Base-by-base conservation (phyloP, 2,113 vertebrate genomes). In the Tachuris rubrigastra region DNA sequence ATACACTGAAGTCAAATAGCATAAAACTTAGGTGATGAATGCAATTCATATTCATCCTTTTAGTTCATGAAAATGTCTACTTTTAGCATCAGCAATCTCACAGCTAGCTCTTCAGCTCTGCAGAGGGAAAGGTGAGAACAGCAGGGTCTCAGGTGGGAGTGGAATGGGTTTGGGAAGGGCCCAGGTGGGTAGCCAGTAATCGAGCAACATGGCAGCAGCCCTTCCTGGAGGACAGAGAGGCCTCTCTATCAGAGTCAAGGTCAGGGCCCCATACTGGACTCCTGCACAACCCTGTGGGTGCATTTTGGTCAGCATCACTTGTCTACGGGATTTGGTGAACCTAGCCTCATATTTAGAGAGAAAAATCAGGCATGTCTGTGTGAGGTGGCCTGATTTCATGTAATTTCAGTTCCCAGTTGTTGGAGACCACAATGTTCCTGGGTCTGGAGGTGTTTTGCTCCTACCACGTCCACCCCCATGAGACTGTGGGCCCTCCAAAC, bases 221-320 rank as follows among this genome's bases (percentile, higher is more conserved):
- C 28, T 58, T 88, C n/a, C 30, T 68, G 31, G 16, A 13, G 6
- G 5, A 20, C 4, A 55, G 46, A 42, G 27, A 14, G 16, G 6
- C 5, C 14, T 68, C 6, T 75, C 25, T 28, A 10, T 1, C 3
- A 7, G 20, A 8, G 3, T 14, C 13, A 67, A 42, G 33, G 17
- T 17, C 14, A 85, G 23, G 5, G 5, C 4, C 18, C 9, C 4
- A 2, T 1, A 0, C 0, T 41, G 52, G 20, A 11, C 21, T 50
- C 23, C 62, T 58, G 5, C 4, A 2, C 12, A 53, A 21, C 16
- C 13, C 39, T 22, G 2, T 27, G 33, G 11, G 2, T 49, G 12
- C 12, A 12, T 67, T 86, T 68, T 52, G 15, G 14, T 79, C 49
- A 91, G 18, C 30, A 28, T 50, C 59, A 60, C 10, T 33, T 65